Evolutionary conservation across 1,140 invertebrate genomes (phyloP).

Genomic region (Aphelenchoides fujianensis): DNA sequence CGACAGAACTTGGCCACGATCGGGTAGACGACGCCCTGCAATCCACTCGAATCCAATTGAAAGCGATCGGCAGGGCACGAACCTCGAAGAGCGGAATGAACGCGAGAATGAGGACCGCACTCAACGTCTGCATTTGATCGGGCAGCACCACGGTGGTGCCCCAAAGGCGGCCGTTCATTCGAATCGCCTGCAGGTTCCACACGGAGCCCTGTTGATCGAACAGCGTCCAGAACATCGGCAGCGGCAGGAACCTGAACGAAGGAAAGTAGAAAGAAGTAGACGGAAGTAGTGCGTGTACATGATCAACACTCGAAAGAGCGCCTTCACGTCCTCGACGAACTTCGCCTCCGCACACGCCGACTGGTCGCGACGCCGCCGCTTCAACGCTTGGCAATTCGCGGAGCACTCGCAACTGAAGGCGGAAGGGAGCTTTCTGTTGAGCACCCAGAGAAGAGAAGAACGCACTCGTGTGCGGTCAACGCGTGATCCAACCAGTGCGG

Average conservation of each 20-base stretch:
- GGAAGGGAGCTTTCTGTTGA: too few relatives aligned
- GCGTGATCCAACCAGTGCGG: conserved; percentile 17
- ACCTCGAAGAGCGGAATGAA: conserved; percentile 39
- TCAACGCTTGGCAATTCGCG: conserved; percentile 8
- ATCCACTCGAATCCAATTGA: background rate
- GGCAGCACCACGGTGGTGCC: conserved; percentile 68
- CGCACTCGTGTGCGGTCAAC: conserved; percentile 63
- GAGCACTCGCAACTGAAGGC: conserved; percentile 63
- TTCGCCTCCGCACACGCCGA: conserved; percentile 64
- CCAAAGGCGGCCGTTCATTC: conserved; percentile 43
- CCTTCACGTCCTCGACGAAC: conserved; percentile 64
- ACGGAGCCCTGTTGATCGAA: conserved; percentile 30
- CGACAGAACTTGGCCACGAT: background rate
- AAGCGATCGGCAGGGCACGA: background rate
- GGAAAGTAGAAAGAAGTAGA: conserved; percentile 70
- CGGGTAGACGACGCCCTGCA: background rate
- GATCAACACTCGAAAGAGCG: too few relatives aligned
- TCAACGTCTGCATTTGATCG: conserved; percentile 77
- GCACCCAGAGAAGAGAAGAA: too few relatives aligned
- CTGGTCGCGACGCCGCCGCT: conserved; percentile 60
- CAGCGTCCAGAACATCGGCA: conserved; percentile 48
- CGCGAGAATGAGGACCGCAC: conserved; percentile 50
- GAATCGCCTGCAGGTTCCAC: conserved; percentile 47
- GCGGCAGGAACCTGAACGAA: conserved; percentile 55
- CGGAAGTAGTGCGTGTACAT: conserved; percentile 71